phyloP scores from a whole-genome alignment of 2,113 vertebrate species.

The Pycnonotus jocosus region DNA sequence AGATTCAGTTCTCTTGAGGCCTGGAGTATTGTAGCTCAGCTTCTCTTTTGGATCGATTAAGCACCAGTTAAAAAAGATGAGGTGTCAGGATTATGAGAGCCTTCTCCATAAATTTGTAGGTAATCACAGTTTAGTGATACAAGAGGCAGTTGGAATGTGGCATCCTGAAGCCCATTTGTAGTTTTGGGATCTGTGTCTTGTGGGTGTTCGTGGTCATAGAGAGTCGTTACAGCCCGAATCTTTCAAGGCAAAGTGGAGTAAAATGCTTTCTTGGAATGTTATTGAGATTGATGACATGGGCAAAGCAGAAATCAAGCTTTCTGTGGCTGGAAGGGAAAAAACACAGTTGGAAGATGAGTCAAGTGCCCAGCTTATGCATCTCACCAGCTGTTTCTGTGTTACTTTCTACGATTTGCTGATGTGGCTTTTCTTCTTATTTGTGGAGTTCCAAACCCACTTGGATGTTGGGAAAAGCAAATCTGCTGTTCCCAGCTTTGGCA shows the following conservation, averaged over 20 bases:
- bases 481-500: background rate
- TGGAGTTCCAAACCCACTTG: background rate
- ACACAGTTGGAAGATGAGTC: background rate
- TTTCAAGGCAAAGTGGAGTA: background rate
- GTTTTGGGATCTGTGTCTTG: background rate
- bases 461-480: background rate
- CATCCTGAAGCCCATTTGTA: background rate
- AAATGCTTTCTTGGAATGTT: background rate
- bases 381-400: background rate
- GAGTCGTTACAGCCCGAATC: background rate
- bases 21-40: background rate
- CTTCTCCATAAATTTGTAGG: background rate
- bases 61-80: background rate
- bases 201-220: background rate
- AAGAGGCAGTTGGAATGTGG: background rate
- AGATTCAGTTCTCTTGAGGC: background rate
- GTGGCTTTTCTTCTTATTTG: background rate
- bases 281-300: background rate
- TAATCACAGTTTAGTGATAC: background rate
- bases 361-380: background rate
- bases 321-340: background rate
- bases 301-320: background rate
- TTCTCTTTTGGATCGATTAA: background rate
- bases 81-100: background rate
- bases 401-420: background rate